Conservation (phyloP, 2,113 vertebrate species). For the Corythornis vintsioides region DNA sequence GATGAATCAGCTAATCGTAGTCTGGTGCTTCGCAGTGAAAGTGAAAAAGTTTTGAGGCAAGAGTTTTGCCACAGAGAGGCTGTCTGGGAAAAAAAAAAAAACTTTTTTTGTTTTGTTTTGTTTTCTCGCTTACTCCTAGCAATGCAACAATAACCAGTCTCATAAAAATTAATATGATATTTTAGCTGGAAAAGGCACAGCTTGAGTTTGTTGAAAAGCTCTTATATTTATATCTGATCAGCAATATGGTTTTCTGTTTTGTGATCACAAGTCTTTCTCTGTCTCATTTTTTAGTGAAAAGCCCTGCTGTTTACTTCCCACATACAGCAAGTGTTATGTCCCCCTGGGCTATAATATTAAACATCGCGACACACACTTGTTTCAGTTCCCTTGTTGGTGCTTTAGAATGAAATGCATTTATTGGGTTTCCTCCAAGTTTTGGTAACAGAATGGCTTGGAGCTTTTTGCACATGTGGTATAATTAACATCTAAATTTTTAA, state of each 20-base stretch:
- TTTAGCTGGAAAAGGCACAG: constrained; percentile 57
- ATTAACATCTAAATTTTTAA: constrained; percentile 69
- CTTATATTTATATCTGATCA: constrained; percentile 53
- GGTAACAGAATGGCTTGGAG: constrained; percentile 38
- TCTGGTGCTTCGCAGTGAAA: not conserved
- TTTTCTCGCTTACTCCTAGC: constrained; percentile 46
- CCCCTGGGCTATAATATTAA: constrained; percentile 63
- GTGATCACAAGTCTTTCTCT: constrained; percentile 59
- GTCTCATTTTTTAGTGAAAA: constrained; percentile 64
- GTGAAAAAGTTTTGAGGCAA: not conserved
- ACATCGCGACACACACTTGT: constrained; percentile 53
- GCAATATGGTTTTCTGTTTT: constrained; percentile 69
- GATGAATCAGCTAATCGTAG: not conserved
- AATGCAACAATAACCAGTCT: constrained; percentile 38
- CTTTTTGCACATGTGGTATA: constrained; percentile 36
- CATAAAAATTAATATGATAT: constrained; percentile 51
- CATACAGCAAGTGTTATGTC: constrained; percentile 54
- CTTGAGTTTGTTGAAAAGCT: constrained; percentile 54
- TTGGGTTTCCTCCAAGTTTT: constrained; percentile 32
- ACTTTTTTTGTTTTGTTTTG: constrained; percentile 18
- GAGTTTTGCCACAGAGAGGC: not conserved
- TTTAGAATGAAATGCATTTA: constrained; percentile 59
- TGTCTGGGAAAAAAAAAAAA: constrained; percentile 31
- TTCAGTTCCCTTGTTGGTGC: constrained; percentile 56
- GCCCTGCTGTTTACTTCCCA: constrained; percentile 62